Conservation (phyloP, 2,888 invertebrate genomes). For the Priocnemis perturbator region DNA sequence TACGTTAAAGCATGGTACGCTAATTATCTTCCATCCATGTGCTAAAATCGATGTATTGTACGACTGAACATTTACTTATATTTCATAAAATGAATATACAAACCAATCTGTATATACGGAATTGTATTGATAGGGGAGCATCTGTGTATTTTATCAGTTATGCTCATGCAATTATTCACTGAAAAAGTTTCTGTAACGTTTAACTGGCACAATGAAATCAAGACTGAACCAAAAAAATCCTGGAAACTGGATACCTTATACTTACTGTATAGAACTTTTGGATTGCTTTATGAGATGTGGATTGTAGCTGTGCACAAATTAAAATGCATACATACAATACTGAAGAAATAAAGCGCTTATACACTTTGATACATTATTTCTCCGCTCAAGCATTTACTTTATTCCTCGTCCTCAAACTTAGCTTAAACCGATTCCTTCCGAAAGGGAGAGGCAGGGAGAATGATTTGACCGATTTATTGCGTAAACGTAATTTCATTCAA, state of each 20-base stretch:
- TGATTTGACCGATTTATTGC: too few relatives aligned
- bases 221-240: constrained; percentile 26
- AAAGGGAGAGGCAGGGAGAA: too few relatives aligned
- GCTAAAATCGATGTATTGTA: too few relatives aligned
- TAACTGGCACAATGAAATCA: constrained; percentile 10
- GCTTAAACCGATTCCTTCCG: neutral
- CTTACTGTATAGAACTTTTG: constrained; percentile 22
- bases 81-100: too few relatives aligned
- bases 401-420: neutral
- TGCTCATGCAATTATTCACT: neutral
- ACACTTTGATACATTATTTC: constrained; percentile 7
- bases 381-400: neutral
- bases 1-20: too few relatives aligned
- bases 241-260: constrained; percentile 21
- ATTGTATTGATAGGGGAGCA: neutral
- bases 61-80: too few relatives aligned
- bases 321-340: constrained; percentile 8
- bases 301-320: constrained; percentile 8
- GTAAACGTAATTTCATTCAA: too few relatives aligned
- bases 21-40: too few relatives aligned
- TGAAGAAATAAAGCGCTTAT: constrained; percentile 8
- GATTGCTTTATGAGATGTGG: constrained; percentile 33
- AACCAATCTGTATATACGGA: neutral
- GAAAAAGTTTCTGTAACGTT: constrained; percentile 11
- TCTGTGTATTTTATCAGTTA: neutral